Percentiles rank a stretch among this genome's conserved stretches.
phyloP scores from a whole-genome alignment of 2,113 vertebrate genomes.

The Saccopteryx leptura region DNA sequence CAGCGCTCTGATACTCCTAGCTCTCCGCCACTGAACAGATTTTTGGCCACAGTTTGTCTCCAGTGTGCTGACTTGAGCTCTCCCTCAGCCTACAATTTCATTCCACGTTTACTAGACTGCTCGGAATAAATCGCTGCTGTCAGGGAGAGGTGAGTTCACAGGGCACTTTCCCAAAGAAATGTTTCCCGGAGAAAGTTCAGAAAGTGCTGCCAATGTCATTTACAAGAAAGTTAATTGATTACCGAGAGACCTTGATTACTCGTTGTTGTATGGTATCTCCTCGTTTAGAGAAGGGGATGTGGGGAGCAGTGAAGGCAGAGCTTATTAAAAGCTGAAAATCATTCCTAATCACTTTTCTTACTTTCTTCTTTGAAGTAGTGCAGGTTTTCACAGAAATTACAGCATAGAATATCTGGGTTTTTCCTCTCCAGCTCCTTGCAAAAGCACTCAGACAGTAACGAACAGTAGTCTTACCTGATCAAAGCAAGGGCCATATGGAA shows the following conservation, averaged over 20 bases:
- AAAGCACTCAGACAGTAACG: neutral
- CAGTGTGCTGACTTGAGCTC: slow-evolving; percentile 77
- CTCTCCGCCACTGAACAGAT: slow-evolving; percentile 62
- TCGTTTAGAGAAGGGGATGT: slow-evolving; percentile 66
- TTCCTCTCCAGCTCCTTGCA: slow-evolving; percentile 2
- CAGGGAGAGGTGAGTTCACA: slow-evolving; percentile 77
- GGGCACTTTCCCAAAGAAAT: slow-evolving; percentile 67
- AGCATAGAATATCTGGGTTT: neutral
- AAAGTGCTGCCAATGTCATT: slow-evolving; percentile 71
- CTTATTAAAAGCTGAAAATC: slow-evolving; percentile 73
- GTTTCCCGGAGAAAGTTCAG: slow-evolving; percentile 79
- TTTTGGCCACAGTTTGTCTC: slow-evolving; percentile 78
- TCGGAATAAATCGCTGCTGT: slow-evolving; percentile 75
- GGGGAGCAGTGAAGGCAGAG: neutral
- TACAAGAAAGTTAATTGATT: slow-evolving; percentile 83
- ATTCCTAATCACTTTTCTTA: slow-evolving; percentile 49
- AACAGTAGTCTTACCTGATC: neutral
- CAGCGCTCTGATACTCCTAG: slow-evolving; percentile 56
- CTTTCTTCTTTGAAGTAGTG: slow-evolving; percentile 29
- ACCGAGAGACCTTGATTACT: slow-evolving; percentile 65
- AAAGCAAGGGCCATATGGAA: neutral
- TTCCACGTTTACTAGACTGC: slow-evolving; percentile 51
- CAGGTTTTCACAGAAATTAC: slow-evolving; percentile 50
- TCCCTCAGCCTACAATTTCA: slow-evolving; percentile 78
- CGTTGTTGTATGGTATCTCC: slow-evolving; percentile 43